phyloP scores from a whole-genome alignment of 2,113 vertebrate genomes.

The Platichthys stellatus region DNA sequence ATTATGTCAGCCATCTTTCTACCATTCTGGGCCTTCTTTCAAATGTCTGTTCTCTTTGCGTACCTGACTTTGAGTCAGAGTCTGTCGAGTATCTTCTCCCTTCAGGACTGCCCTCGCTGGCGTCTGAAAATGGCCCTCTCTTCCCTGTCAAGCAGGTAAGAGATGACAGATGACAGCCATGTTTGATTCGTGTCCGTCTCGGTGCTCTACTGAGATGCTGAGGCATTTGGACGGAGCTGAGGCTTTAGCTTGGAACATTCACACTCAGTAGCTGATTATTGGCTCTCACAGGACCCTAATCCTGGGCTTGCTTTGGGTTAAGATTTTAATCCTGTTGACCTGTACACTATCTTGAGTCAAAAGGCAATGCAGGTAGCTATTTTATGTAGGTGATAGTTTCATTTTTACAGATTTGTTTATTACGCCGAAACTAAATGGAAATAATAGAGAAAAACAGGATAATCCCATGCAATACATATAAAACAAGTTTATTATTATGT shows the following conservation, averaged over 20 bases:
- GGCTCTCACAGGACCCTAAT: conserved; percentile 73
- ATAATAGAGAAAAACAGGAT: neutral
- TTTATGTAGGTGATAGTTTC: conserved; percentile 3
- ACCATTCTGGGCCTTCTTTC: neutral
- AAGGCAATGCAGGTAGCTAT: conserved; percentile 23
- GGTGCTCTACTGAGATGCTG: neutral
- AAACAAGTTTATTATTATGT: neutral
- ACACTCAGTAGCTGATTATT: conserved; percentile 69
- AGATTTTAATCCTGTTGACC: conserved; percentile 80
- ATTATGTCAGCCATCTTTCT: neutral
- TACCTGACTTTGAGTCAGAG: conserved; percentile 81
- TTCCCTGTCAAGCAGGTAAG: conserved; percentile 71
- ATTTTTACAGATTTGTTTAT: neutral
- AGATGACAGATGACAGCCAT: conserved; percentile 52
- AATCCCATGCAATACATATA: neutral
- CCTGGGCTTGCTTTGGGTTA: conserved; percentile 75
- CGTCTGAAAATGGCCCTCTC: conserved; percentile 73
- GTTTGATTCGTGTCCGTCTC: conserved; percentile 29
- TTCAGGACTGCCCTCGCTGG: conserved; percentile 73
- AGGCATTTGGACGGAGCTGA: neutral
- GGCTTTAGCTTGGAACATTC: conserved; percentile 63
- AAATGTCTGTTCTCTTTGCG: neutral
- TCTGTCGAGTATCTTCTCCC: conserved; percentile 79
- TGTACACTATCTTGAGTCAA: conserved; percentile 35
- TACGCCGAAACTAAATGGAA: neutral